These are phyloP conservation scores for Hyles lineata DNA, from an alignment of 2,888 invertebrate species.

Conservation along the genomic window DNA sequence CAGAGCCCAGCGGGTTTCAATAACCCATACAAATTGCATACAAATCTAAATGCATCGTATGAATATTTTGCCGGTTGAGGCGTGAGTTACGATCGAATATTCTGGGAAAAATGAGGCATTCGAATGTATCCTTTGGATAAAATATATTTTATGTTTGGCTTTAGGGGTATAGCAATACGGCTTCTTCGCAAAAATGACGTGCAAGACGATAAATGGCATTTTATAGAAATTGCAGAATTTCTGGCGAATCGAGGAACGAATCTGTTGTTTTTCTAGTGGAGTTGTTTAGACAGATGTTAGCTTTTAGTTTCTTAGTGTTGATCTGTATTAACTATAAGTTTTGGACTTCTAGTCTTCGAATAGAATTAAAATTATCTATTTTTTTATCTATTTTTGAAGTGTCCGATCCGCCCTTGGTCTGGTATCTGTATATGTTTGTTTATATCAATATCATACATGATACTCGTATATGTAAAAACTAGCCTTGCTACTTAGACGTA, in stretches of 20 bases:
- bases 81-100: constrained; percentile 17
- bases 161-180: background rate
- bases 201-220: background rate
- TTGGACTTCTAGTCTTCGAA: too few relatives aligned
- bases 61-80: constrained; percentile 16
- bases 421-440: too few relatives aligned
- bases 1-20: constrained; percentile 4
- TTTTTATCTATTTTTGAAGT: too few relatives aligned
- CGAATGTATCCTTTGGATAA: constrained; percentile 4
- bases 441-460: too few relatives aligned
- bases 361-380: too few relatives aligned
- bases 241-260: background rate
- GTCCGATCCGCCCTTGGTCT: too few relatives aligned
- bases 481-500: too few relatives aligned
- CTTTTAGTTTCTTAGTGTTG: too few relatives aligned
- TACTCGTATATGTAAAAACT: too few relatives aligned
- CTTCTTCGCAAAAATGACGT: background rate
- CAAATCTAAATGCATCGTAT: constrained; percentile 18
- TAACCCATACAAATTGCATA: constrained; percentile 20
- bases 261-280: background rate
- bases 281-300: too few relatives aligned
- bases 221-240: background rate
- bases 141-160: constrained; percentile 5
- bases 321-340: too few relatives aligned
- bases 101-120: constrained; percentile 10